phyloP scores from a whole-genome alignment of 2,113 vertebrate genomes.

The Prolemur simus region DNA sequence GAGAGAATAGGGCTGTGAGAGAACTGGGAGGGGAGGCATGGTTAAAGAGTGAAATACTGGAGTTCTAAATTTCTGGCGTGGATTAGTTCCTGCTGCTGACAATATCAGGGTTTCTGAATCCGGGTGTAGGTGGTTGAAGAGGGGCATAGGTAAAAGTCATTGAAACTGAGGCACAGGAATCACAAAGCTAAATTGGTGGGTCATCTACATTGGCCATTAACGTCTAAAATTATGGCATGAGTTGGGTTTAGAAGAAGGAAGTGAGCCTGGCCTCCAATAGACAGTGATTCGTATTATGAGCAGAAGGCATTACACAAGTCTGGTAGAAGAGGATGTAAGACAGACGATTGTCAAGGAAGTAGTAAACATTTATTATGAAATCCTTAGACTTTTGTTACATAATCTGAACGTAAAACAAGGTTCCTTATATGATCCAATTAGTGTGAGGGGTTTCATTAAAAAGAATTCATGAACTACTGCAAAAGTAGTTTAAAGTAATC shows the following conservation, averaged over 20 bases:
- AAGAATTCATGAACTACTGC: background rate
- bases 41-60: background rate
- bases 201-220: background rate
- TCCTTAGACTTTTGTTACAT: background rate
- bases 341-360: background rate
- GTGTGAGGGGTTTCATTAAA: background rate
- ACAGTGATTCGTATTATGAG: background rate
- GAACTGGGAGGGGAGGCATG: background rate
- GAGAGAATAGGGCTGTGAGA: background rate
- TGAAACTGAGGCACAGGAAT: background rate
- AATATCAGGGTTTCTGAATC: background rate
- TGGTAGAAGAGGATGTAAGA: background rate
- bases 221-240: background rate
- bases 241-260: background rate
- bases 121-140: background rate
- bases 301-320: background rate
- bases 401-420: background rate
- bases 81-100: background rate
- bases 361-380: background rate
- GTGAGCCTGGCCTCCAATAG: background rate
- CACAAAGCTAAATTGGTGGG: background rate
- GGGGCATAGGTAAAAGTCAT: background rate
- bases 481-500: background rate
- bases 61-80: background rate
- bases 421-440: background rate